phyloP scores from a whole-genome alignment of 2,113 vertebrate species.

The Galemys pyrenaicus region DNA sequence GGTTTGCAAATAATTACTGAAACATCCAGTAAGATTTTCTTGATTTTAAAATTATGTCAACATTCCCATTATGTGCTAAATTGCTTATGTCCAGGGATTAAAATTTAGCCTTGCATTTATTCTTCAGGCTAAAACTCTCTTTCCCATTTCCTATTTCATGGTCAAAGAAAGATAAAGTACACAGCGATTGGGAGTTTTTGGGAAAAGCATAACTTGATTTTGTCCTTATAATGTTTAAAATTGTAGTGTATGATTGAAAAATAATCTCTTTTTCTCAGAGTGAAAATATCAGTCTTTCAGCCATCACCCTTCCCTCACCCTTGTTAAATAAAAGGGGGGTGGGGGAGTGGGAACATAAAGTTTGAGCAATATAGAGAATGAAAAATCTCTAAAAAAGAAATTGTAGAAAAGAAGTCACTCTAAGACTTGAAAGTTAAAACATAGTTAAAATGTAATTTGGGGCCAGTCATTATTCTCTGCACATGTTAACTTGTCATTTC shows the following conservation, averaged over 20 bases:
- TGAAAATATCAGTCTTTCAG: background rate
- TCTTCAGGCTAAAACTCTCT: background rate
- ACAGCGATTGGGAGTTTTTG: background rate
- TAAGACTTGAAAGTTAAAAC: background rate
- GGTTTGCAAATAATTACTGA: slow-evolving; percentile 41
- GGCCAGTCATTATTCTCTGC: background rate
- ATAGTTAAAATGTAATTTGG: background rate
- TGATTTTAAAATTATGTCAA: background rate
- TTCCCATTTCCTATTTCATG: slow-evolving; percentile 2
- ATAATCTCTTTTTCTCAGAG: background rate
- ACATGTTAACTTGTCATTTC: background rate
- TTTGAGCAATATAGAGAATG: background rate
- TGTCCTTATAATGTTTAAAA: slow-evolving; percentile 5
- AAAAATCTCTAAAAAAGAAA: background rate
- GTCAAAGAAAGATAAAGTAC: background rate
- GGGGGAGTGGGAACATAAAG: background rate
- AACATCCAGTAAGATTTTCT: background rate
- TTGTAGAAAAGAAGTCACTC: background rate
- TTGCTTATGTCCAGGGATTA: background rate
- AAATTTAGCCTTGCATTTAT: slow-evolving; percentile 18
- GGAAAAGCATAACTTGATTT: background rate
- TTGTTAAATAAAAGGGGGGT: background rate
- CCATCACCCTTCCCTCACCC: background rate
- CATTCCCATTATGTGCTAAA: background rate
- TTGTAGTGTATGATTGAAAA: background rate